phyloP scores from a whole-genome alignment of 2,888 invertebrate species.

The Ormyrus labotus region DNA sequence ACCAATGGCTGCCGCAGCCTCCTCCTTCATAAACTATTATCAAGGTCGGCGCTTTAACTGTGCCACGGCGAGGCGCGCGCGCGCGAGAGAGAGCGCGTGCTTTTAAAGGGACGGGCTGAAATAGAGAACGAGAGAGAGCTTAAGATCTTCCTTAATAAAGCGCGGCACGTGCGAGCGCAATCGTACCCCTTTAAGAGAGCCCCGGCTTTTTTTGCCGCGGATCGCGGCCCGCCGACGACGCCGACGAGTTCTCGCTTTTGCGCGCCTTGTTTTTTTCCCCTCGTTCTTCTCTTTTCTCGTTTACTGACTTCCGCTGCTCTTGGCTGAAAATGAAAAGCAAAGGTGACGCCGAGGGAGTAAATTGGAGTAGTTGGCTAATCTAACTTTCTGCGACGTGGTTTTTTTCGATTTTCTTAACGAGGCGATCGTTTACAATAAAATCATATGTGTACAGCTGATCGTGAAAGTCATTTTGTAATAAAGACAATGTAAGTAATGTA shows the following conservation, averaged over 20 bases:
- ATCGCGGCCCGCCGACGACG: neutral
- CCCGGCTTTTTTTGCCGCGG: neutral
- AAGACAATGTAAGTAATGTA: too few species aligned
- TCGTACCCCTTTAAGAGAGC: conserved; percentile 41
- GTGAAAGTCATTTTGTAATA: too few species aligned
- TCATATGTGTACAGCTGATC: too few species aligned
- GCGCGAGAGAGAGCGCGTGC: neutral
- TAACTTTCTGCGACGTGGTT: too few species aligned
- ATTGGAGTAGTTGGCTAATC: too few species aligned
- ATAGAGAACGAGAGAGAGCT: conserved; percentile 53
- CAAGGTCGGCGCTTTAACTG: conserved; percentile 72
- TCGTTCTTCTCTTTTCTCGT: conserved; percentile 1
- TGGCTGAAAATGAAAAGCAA: neutral
- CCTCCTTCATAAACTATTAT: conserved; percentile 72
- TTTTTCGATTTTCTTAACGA: too few species aligned
- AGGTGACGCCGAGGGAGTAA: too few species aligned
- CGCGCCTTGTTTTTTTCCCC: neutral
- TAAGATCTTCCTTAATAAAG: conserved; percentile 62
- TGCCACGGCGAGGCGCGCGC: conserved; percentile 63
- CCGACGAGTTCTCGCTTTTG: neutral
- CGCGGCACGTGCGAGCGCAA: conserved; percentile 5
- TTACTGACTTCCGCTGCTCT: neutral
- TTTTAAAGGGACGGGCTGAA: conserved; percentile 69
- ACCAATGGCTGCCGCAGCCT: conserved; percentile 57
- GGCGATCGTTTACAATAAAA: too few species aligned